Conservation (phyloP, 2,113 vertebrate species). For the Ornithorhynchus anatinus region DNA sequence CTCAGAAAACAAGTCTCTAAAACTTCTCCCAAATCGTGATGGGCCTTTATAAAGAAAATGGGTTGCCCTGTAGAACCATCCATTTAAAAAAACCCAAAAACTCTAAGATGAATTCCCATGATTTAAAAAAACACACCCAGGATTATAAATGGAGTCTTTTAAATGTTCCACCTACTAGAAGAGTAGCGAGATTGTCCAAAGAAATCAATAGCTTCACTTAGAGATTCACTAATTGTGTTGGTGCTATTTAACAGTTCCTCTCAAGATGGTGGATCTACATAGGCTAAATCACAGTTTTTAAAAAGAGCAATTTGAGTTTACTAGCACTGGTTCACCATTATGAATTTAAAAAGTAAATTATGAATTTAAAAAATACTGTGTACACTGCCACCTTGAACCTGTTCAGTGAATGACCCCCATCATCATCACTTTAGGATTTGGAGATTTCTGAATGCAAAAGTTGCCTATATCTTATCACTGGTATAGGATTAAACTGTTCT, state of each 20-base stretch:
- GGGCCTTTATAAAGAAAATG: no score
- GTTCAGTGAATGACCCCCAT: background rate
- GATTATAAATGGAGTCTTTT: background rate
- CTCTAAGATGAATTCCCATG: background rate
- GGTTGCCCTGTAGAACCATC: no score
- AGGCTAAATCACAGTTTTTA: constrained; percentile 3
- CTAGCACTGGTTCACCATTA: background rate
- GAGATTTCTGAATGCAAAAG: background rate
- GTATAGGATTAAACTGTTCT: background rate
- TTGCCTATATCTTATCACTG: background rate
- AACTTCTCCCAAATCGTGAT: no score
- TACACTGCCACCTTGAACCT: background rate
- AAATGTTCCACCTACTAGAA: background rate
- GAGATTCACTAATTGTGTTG: background rate
- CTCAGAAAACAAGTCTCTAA: no score
- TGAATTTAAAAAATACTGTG: constrained; percentile 15
- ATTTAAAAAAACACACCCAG: background rate
- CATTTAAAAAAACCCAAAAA: background rate
- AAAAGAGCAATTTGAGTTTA: constrained; percentile 15
- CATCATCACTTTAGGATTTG: constrained; percentile 10
- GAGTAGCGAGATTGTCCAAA: background rate
- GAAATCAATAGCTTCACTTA: constrained; percentile 18
- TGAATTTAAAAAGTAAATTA: constrained; percentile 14
- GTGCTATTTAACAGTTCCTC: background rate
- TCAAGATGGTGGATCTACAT: background rate